phyloP scores from a whole-genome alignment of 2,888 invertebrate species.

The Mycalesis mineus region DNA sequence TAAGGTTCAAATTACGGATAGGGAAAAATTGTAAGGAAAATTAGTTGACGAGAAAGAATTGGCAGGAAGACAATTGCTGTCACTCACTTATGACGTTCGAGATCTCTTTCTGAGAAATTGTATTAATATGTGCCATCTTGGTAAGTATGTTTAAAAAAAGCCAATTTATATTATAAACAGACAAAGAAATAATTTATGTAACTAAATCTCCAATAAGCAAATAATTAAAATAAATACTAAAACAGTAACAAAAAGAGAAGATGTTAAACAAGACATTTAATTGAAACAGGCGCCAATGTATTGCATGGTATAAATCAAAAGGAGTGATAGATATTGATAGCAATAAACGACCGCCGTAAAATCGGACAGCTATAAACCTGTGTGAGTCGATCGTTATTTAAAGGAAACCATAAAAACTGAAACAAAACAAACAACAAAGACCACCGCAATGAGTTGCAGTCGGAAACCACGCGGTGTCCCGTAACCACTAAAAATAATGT shows the following conservation, averaged over 20 bases:
- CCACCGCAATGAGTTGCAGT: slow-evolving; percentile 64
- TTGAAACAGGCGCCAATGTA: slow-evolving; percentile 24
- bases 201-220: background rate
- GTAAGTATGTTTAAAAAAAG: background rate
- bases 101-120: slow-evolving; percentile 54
- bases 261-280: slow-evolving; percentile 31
- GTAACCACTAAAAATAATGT: slow-evolving; percentile 53
- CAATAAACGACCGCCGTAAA: slow-evolving; percentile 46
- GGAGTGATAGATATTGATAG: slow-evolving; percentile 42
- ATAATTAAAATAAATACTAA: background rate
- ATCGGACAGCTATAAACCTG: slow-evolving; percentile 48
- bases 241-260: slow-evolving; percentile 2
- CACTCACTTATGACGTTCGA: slow-evolving; percentile 48
- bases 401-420: slow-evolving; percentile 60
- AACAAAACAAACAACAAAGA: slow-evolving; percentile 63
- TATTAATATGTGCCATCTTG: slow-evolving; percentile 29
- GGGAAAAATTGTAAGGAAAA: background rate
- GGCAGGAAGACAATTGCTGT: slow-evolving; percentile 63
- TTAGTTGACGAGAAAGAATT: slow-evolving; percentile 33
- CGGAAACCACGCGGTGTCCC: slow-evolving; percentile 62
- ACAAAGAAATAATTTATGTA: background rate
- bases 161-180: background rate
- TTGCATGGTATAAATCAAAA: slow-evolving; percentile 40
- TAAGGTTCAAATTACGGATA: slow-evolving; percentile 26
- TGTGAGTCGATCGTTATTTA: slow-evolving; percentile 59